Evolutionary conservation across 2,113 vertebrate genomes (phyloP).

Genomic region (Tretioscincus oriximinensis): DNA sequence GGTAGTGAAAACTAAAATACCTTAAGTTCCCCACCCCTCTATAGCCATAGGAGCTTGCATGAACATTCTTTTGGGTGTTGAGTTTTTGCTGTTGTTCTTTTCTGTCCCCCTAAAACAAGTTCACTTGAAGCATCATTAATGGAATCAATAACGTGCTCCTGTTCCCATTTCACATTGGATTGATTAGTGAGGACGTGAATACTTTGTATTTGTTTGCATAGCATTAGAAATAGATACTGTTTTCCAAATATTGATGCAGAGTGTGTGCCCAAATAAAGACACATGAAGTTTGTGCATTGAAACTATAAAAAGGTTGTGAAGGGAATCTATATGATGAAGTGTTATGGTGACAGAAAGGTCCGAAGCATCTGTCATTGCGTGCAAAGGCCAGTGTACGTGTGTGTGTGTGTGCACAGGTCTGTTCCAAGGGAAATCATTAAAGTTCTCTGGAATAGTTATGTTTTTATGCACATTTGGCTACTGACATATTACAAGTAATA

Average conservation of each 20-base stretch:
- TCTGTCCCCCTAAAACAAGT: no score
- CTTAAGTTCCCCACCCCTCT: no score
- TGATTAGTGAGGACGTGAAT: slow-evolving; percentile 28
- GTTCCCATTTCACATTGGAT: slow-evolving; percentile 11
- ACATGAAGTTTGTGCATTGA: background rate
- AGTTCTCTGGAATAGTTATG: slow-evolving; percentile 71
- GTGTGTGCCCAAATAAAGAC: slow-evolving; percentile 3
- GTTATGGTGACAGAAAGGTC: slow-evolving; percentile 40
- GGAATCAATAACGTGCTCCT: background rate
- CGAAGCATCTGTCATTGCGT: slow-evolving; percentile 2
- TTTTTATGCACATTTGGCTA: slow-evolving; percentile 74
- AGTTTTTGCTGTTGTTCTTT: background rate
- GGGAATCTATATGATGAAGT: slow-evolving; percentile 1
- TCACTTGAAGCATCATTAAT: slow-evolving; percentile 3
- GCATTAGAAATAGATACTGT: background rate
- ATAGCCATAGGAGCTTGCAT: background rate
- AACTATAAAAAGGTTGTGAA: slow-evolving; percentile 6
- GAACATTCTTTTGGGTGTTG: background rate
- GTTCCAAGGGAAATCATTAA: slow-evolving; percentile 59
- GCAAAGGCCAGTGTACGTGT: slow-evolving; percentile 29
- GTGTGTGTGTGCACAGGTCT: slow-evolving; percentile 45
- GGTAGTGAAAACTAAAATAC: no score
- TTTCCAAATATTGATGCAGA: background rate
- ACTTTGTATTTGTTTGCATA: slow-evolving; percentile 13
- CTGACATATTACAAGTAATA: slow-evolving; percentile 70